Evolutionary conservation across 2,797 vertebrate species (phyloP).

Genomic region (Silurus aristotelis): DNA sequence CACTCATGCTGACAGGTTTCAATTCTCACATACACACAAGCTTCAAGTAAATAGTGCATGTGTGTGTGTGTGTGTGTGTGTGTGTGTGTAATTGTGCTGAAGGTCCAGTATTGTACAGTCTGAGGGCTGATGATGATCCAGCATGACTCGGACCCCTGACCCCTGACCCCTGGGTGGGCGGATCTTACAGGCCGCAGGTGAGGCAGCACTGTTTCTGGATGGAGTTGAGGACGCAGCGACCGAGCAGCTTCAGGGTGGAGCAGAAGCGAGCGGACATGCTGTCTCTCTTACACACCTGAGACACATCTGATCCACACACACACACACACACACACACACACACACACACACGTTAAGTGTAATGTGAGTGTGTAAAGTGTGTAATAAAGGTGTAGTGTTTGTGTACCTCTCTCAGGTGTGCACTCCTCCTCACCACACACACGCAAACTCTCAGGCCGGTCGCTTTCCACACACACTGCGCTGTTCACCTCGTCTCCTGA

Average conservation of each 20-base stretch:
- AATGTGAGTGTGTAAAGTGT: neutral
- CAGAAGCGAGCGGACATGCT: conserved; percentile 77
- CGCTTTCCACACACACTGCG: conserved; percentile 67
- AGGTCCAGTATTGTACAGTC: neutral
- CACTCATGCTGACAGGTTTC: no score
- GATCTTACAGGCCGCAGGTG: conserved; percentile 66
- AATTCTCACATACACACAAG: neutral
- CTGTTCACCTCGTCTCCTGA: conserved; percentile 62
- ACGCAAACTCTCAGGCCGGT: conserved; percentile 68
- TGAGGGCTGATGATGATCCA: neutral
- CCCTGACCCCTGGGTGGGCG: neutral
- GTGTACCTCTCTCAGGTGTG: conserved; percentile 64
- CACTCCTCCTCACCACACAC: conserved; percentile 74
- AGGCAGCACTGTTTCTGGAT: conserved; percentile 78
- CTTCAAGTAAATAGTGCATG: neutral
- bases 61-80: neutral
- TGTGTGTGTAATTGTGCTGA: neutral
- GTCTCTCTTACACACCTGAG: conserved; percentile 71
- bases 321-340: neutral
- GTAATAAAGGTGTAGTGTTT: neutral
- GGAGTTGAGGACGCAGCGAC: conserved; percentile 74
- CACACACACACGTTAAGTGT: neutral
- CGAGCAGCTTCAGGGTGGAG: conserved; percentile 76
- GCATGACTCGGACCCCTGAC: conserved; percentile 4
- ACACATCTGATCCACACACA: conserved; percentile 22